Evolutionary conservation across 2,797 vertebrate species (phyloP).

Genomic region (Chanos chanos): DNA sequence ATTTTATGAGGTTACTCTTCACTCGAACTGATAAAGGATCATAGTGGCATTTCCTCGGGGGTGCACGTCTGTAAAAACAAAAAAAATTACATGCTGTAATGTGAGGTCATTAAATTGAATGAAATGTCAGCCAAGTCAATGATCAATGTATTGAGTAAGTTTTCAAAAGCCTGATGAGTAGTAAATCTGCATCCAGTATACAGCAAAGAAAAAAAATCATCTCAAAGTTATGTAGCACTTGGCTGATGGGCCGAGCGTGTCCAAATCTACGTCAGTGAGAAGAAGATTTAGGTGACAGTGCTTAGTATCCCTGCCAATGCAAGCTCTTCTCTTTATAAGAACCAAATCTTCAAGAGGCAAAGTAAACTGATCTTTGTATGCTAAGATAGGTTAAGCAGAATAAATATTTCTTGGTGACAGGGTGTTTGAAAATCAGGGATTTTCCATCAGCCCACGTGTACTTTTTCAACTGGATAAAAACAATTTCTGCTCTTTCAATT

Average conservation of each 20-base stretch:
- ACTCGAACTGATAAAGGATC: conserved; percentile 78
- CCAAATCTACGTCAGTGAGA: conserved; percentile 27
- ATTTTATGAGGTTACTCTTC: conserved; percentile 76
- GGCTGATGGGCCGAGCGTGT: not conserved
- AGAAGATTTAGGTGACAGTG: conserved; percentile 41
- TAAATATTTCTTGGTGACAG: too few relatives aligned
- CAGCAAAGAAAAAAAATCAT: not conserved
- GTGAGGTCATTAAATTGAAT: too few relatives aligned
- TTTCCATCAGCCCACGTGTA: not conserved
- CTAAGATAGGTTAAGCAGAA: not conserved
- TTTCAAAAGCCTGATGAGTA: conserved; percentile 22
- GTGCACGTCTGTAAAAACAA: conserved; percentile 78
- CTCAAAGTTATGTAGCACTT: conserved; percentile 15
- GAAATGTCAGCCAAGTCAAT: conserved; percentile 3
- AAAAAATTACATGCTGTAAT: not conserved
- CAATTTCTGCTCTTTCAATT: not conserved
- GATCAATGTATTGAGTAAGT: conserved; percentile 33
- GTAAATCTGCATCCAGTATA: not conserved
- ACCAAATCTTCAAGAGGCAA: conserved; percentile 19
- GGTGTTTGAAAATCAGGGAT: too few relatives aligned
- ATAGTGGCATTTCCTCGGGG: conserved; percentile 82
- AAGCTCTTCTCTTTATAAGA: conserved; percentile 19
- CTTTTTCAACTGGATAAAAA: not conserved
- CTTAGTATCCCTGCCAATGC: conserved; percentile 39
- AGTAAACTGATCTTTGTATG: conserved; percentile 16